Conservation (phyloP, 2,888 invertebrate genomes). For the Eucriotettix oculatus region DNA sequence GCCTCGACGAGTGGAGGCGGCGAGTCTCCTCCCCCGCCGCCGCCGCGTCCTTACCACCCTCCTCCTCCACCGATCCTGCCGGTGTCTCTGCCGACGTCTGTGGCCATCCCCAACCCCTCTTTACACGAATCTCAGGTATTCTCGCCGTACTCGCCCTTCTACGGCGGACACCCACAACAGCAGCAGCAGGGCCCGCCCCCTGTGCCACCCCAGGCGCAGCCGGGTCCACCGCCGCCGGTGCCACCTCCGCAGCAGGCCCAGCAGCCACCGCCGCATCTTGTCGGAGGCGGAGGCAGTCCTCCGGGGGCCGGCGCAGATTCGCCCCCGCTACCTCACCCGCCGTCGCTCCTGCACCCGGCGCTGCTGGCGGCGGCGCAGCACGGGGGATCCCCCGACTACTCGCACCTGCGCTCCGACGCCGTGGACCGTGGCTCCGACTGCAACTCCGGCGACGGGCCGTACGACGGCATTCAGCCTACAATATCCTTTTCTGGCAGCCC, state of each 20-base stretch:
- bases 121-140: slow-evolving; percentile 88
- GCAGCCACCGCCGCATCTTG: slow-evolving; percentile 31
- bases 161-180: slow-evolving; percentile 40
- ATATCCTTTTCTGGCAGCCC: slow-evolving; percentile 72
- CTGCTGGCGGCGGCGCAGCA: slow-evolving; percentile 70
- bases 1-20: neutral
- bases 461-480: slow-evolving; percentile 87
- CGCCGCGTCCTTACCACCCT: slow-evolving; percentile 58
- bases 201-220: slow-evolving; percentile 29
- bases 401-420: slow-evolving; percentile 59
- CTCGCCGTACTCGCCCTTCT: slow-evolving; percentile 81
- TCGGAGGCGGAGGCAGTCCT: slow-evolving; percentile 42
- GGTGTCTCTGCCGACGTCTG: slow-evolving; percentile 81
- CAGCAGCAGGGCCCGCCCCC: slow-evolving; percentile 26
- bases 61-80: slow-evolving; percentile 68
- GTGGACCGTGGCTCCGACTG: slow-evolving; percentile 79
- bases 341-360: slow-evolving; percentile 71
- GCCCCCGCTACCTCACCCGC: slow-evolving; percentile 63
- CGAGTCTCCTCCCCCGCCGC: slow-evolving; percentile 24
- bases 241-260: slow-evolving; percentile 20
- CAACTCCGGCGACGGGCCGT: slow-evolving; percentile 79
- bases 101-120: slow-evolving; percentile 92
- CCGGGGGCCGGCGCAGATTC: slow-evolving; percentile 52
- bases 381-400: slow-evolving; percentile 65
- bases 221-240: slow-evolving; percentile 26